Evolutionary conservation across 1,140 invertebrate genomes (phyloP).

Genomic region (Ips nitidus): DNA sequence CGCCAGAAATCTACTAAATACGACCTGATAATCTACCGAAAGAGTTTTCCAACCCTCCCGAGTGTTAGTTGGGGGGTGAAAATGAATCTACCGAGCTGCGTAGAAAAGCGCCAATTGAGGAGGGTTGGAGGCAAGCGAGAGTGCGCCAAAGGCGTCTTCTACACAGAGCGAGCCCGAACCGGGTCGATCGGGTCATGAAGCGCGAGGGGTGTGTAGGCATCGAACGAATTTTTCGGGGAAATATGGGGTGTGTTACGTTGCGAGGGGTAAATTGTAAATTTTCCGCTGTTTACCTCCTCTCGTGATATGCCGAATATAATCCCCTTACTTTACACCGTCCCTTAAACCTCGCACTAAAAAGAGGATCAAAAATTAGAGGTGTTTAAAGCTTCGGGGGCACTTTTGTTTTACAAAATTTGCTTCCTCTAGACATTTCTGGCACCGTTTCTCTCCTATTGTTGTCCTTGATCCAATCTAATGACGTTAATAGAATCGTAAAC

Average conservation of each 20-base stretch:
- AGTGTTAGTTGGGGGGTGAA: neutral
- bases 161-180: conserved; percentile 2
- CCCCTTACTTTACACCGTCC: neutral
- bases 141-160: conserved; percentile 4
- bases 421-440: no score
- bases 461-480: no score
- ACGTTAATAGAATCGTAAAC: no score
- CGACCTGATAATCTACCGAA: neutral
- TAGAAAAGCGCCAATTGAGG: neutral
- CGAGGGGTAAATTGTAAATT: conserved; percentile 6
- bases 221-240: conserved; percentile 3
- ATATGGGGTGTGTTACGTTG: neutral
- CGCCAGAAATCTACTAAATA: neutral
- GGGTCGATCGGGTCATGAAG: conserved; percentile 10
- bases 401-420: no score
- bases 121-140: neutral
- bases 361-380: no score
- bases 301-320: neutral
- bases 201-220: conserved; percentile 5
- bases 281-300: neutral
- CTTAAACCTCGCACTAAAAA: no score
- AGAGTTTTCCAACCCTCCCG: no score
- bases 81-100: neutral
- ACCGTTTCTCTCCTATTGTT: no score
- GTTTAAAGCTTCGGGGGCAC: no score